Evolutionary conservation across 2,888 invertebrate species (phyloP).

Genomic region (Agrochola lota): DNA sequence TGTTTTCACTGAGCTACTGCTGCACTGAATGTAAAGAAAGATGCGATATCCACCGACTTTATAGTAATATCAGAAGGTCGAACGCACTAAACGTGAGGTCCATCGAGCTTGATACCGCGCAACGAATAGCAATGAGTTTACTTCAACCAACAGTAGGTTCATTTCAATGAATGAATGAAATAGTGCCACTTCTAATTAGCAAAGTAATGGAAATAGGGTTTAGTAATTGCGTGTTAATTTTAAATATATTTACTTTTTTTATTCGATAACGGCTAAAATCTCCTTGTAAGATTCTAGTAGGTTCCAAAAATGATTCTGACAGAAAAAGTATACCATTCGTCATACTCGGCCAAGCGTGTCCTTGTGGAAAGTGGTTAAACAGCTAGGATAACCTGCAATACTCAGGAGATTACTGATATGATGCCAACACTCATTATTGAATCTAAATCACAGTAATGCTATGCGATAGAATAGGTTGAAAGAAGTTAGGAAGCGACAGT

Average conservation of each 20-base stretch:
- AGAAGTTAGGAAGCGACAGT: not conserved
- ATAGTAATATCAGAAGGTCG: constrained; percentile 78
- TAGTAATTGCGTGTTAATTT: not conserved
- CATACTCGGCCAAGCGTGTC: too few species aligned
- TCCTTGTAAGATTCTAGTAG: not conserved
- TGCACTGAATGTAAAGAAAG: constrained; percentile 73
- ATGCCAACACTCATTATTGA: not conserved
- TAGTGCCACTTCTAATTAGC: constrained; percentile 3
- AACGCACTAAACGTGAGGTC: constrained; percentile 68
- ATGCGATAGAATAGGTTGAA: not conserved
- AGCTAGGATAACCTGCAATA: not conserved
- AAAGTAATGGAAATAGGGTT: not conserved
- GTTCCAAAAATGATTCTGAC: not conserved
- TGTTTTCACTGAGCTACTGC: constrained; percentile 68
- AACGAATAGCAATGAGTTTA: constrained; percentile 49
- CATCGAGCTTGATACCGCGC: constrained; percentile 34
- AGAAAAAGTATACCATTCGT: not conserved
- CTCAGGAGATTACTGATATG: not conserved
- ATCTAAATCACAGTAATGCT: not conserved
- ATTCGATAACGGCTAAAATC: not conserved
- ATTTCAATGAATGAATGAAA: constrained; percentile 28
- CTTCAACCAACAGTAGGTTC: constrained; percentile 55
- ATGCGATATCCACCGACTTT: constrained; percentile 64
- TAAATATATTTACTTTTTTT: not conserved
- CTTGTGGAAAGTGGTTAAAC: not conserved